phyloP scores from a whole-genome alignment of 2,888 invertebrate genomes.

The Dascillus cervinus region DNA sequence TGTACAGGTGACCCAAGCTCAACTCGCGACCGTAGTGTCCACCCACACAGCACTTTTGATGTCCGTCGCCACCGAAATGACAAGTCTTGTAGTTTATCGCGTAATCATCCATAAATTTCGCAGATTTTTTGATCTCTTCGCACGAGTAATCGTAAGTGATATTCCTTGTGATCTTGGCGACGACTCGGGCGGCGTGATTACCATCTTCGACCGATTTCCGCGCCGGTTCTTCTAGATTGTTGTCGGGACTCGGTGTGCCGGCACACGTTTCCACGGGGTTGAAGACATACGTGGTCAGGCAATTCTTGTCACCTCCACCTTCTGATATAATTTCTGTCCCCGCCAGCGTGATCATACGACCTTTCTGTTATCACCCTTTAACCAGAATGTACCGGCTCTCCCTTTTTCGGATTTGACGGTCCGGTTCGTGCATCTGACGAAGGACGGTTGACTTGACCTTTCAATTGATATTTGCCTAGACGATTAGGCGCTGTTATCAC shows the following conservation, averaged over 20 bases:
- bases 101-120: slow-evolving; percentile 10
- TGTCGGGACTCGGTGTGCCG: slow-evolving; percentile 49
- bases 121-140: slow-evolving; percentile 2
- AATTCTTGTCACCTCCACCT: slow-evolving; percentile 35
- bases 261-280: slow-evolving; percentile 52
- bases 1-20: slow-evolving; percentile 41
- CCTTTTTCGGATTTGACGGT: too few species aligned
- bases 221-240: slow-evolving; percentile 18
- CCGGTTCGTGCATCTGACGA: too few species aligned
- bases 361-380: too few species aligned
- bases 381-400: too few species aligned
- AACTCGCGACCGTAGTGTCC: slow-evolving; percentile 32
- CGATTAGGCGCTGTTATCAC: too few species aligned
- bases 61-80: slow-evolving; percentile 27
- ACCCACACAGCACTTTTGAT: slow-evolving; percentile 34
- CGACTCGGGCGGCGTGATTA: slow-evolving; percentile 13
- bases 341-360: slow-evolving; percentile 36
- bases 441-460: too few species aligned
- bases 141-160: too few species aligned
- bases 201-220: slow-evolving; percentile 22
- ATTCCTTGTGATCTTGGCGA: too few species aligned
- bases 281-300: slow-evolving; percentile 48
- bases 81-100: slow-evolving; percentile 16
- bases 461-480: too few species aligned
- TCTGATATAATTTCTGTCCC: slow-evolving; percentile 26